Evolutionary conservation across 2,797 vertebrate genomes (phyloP).

Genomic region (Champsocephalus esox): DNA sequence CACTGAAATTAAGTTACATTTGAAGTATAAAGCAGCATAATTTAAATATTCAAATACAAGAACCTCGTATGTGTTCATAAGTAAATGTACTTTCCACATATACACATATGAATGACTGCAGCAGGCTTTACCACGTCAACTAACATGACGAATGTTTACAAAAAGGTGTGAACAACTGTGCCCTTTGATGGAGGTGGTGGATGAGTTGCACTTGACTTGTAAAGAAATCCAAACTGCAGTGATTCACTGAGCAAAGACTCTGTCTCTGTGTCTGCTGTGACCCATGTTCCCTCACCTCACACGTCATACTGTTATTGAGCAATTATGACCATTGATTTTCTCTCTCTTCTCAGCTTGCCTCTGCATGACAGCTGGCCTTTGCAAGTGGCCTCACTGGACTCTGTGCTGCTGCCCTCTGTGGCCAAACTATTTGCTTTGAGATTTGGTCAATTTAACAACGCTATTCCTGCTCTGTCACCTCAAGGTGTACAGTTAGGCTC

Average conservation of each 20-base stretch:
- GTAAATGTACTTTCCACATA: neutral
- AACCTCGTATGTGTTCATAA: neutral
- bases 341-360: slow-evolving; percentile 58
- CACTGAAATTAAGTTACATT: no score
- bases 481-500: slow-evolving; percentile 31
- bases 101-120: slow-evolving; percentile 4
- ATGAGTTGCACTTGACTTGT: neutral
- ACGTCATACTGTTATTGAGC: slow-evolving; percentile 67
- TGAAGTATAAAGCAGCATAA: neutral
- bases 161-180: neutral
- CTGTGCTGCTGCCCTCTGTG: slow-evolving; percentile 63
- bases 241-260: slow-evolving; percentile 15
- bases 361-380: slow-evolving; percentile 75
- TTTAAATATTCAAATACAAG: neutral
- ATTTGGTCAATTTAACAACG: slow-evolving; percentile 64
- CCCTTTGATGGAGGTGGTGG: neutral
- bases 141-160: neutral
- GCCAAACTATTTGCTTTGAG: slow-evolving; percentile 52
- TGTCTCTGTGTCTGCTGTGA: slow-evolving; percentile 32
- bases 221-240: slow-evolving; percentile 11
- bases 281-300: slow-evolving; percentile 32
- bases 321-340: slow-evolving; percentile 81
- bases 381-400: slow-evolving; percentile 64
- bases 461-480: slow-evolving; percentile 40
- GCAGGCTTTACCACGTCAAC: neutral